Base-by-base conservation (phyloP, 2,888 invertebrate species). In the Nomada fabriciana region DNA sequence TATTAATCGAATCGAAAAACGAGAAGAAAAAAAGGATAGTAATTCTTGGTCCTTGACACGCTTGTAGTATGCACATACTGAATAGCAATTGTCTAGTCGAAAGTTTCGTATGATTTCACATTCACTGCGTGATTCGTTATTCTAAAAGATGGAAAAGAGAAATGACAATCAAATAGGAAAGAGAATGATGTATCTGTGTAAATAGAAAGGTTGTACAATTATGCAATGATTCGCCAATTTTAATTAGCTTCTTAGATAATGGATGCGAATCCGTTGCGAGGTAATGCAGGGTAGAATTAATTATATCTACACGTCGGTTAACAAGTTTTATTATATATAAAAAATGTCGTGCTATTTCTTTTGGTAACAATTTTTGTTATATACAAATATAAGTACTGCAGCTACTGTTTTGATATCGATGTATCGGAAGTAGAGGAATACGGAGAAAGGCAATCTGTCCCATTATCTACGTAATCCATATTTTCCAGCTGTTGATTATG, bases 21-120 rank as follows among this genome's bases (percentile, higher is more conserved):
- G 23, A 57, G 55, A 15, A 15, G 50, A 67, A 63, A 85, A 0
- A 36, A 1, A 36, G 36, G 36, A 83, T 76, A 89, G 87, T 78
- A 86, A 88, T 89, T 84, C 80, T 78, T 47, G 71, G 65, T 75
- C 90, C 91, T 89, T 91, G 91, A 89, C 90, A 90, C 72, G 83
- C 77, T 86, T 89, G 79, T 55, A 25, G 57, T 67, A 50, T 7
- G 60, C 60, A 64, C 55, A 50, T 23, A 29, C n/a, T 71, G 90
- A 89, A 90, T 90, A 80, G 47, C 43, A 87, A 90, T 86, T 53
- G 59, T 29, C 43, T 61, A 20, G 47, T 64, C 18, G 80, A 74
- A 75, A 75, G 69, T 69, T 43, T 11, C 29, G 2, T 10, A 13
- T 18, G 20, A 50, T 61, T 55, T 47, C 43, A n/a, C 11, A 55